Conservation (phyloP, 1,140 invertebrate genomes). For the Neodiprion virginianus region DNA sequence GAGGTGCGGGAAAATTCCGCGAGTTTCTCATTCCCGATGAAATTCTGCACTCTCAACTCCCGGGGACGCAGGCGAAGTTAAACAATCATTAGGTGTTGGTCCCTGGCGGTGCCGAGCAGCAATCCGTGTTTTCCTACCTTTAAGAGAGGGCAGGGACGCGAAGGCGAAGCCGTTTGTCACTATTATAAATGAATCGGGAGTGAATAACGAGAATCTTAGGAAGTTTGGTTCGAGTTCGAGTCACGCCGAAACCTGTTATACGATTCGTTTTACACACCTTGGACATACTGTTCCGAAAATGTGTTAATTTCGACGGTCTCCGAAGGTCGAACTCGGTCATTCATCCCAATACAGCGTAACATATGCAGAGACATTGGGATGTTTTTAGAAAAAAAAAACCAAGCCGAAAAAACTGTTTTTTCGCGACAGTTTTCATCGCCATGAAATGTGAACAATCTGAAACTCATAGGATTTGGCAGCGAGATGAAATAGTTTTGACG, state of each 20-base stretch:
- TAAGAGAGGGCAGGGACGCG: conserved; percentile 12
- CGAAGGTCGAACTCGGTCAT: too few species aligned
- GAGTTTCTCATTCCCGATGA: not conserved
- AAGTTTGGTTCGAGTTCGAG: conserved; percentile 29
- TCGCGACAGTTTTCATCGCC: too few species aligned
- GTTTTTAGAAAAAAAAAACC: not conserved
- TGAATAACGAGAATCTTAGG: conserved; percentile 51
- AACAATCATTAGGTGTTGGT: conserved; percentile 45
- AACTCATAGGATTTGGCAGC: too few species aligned
- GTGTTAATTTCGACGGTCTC: too few species aligned
- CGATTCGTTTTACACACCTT: conserved; percentile 22
- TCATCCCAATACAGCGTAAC: too few species aligned
- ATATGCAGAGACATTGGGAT: not conserved
- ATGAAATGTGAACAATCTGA: too few species aligned
- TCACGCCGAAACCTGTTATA: conserved; percentile 40
- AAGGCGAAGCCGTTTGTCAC: conserved; percentile 41
- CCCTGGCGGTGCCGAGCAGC: conserved; percentile 7
- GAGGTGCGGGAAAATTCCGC: not conserved
- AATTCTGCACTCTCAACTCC: not conserved
- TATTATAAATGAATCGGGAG: conserved; percentile 52
- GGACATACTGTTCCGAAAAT: conserved; percentile 35
- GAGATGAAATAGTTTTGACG: too few species aligned
- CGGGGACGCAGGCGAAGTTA: conserved; percentile 30
- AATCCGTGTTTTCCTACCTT: not conserved
- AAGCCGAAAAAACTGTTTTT: too few species aligned